These are phyloP conservation scores for Ctenoplectra terminalis DNA, from an alignment of 1,140 invertebrate species.

Conservation along the genomic window DNA sequence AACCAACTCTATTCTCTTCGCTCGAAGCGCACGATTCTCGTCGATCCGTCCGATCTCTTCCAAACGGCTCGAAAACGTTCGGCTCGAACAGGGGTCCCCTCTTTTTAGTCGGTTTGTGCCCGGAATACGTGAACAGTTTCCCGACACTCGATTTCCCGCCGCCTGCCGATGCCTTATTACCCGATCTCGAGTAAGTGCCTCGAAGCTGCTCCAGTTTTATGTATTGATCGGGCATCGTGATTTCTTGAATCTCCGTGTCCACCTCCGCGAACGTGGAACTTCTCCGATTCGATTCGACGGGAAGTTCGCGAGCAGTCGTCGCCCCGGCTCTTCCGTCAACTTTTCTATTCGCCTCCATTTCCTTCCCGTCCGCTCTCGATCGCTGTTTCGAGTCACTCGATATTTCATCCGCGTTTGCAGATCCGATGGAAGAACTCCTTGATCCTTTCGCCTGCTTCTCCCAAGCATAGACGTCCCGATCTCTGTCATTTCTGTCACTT, in stretches of 20 bases:
- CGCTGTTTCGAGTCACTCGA: not conserved
- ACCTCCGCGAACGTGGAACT: conserved; percentile 34
- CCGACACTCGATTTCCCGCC: not conserved
- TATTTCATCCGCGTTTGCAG: not conserved
- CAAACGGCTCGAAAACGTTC: conserved; percentile 18
- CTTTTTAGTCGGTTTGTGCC: not conserved
- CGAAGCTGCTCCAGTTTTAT: conserved; percentile 20
- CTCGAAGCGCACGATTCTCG: not conserved
- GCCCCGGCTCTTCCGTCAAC: conserved; percentile 5
- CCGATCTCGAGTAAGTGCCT: conserved; percentile 37
- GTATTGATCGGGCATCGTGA: conserved; percentile 53
- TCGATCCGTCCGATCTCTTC: not conserved
- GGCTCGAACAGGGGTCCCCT: conserved; percentile 29
- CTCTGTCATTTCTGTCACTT: not conserved
- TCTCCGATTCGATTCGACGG: conserved; percentile 13
- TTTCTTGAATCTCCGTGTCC: conserved; percentile 50
- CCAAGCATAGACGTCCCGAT: not conserved
- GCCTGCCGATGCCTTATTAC: not conserved
- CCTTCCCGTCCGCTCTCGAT: not conserved
- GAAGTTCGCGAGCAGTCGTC: not conserved
- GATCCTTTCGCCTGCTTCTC: not conserved
- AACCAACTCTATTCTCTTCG: too few species aligned
- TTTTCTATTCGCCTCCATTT: not conserved
- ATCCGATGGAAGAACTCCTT: not conserved
- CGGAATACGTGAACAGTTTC: conserved; percentile 32